Evolutionary conservation across 2,113 vertebrate species (phyloP).

Genomic region (Blennius ocellaris): DNA sequence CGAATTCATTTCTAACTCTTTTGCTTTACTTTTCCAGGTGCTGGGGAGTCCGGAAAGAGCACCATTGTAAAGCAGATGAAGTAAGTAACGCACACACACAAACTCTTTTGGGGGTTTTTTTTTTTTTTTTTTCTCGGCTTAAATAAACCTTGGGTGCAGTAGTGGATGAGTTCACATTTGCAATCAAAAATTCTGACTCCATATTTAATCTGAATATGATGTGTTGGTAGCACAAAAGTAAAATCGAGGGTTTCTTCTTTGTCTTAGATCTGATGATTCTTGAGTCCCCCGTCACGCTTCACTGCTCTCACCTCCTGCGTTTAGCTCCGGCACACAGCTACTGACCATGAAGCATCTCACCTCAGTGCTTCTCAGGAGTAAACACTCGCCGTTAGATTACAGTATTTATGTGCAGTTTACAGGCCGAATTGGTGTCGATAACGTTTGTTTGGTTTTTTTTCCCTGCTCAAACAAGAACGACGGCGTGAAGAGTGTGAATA

Average conservation of each 20-base stretch:
- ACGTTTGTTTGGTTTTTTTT: slow-evolving; percentile 22
- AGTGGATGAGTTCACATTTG: not conserved
- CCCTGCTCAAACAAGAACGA: slow-evolving; percentile 9
- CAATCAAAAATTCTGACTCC: not conserved
- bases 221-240: not conserved
- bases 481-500: slow-evolving; percentile 1
- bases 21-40: slow-evolving; percentile 85
- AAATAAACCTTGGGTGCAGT: not conserved
- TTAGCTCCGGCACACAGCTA: not conserved
- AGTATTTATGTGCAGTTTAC: not conserved
- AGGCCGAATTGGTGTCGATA: not conserved
- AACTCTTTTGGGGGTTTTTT: too few species aligned
- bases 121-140: too few species aligned
- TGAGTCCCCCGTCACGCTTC: not conserved
- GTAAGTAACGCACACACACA: slow-evolving; percentile 91
- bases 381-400: not conserved
- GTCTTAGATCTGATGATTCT: not conserved
- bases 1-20: slow-evolving; percentile 28
- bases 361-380: slow-evolving; percentile 5
- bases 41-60: slow-evolving; percentile 97
- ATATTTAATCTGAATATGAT: not conserved
- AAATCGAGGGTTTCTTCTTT: too few species aligned
- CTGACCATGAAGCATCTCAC: not conserved
- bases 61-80: slow-evolving; percentile 99
- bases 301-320: not conserved